These are phyloP conservation scores for Xiphophorus hellerii DNA, from an alignment of 2,113 vertebrate species.

Conservation along the genomic window DNA sequence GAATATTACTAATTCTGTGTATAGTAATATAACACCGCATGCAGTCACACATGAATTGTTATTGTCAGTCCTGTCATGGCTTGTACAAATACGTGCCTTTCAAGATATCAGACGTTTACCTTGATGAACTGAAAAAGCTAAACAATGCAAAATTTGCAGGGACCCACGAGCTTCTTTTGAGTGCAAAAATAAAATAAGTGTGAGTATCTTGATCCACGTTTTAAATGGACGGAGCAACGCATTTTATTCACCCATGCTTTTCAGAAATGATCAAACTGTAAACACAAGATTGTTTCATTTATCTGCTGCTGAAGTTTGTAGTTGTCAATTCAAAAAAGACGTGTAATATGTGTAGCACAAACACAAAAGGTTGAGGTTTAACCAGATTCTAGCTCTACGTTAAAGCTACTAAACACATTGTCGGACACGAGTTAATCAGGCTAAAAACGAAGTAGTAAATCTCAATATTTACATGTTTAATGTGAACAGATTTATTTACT, in stretches of 20 bases:
- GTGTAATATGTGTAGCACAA: too few species aligned
- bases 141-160: slow-evolving; percentile 6
- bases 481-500: background rate
- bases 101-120: slow-evolving; percentile 30
- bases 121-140: background rate
- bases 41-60: background rate
- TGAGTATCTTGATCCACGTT: background rate
- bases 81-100: slow-evolving; percentile 59
- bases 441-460: too few species aligned
- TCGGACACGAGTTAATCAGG: too few species aligned
- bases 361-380: too few species aligned
- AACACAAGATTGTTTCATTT: background rate
- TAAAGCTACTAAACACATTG: too few species aligned
- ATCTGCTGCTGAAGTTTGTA: background rate
- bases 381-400: too few species aligned
- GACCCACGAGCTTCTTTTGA: background rate
- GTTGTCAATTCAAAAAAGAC: background rate
- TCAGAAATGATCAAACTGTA: background rate
- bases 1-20: background rate
- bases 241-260: background rate
- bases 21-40: slow-evolving; percentile 25
- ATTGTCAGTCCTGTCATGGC: slow-evolving; percentile 50
- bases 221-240: background rate
- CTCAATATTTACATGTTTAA: background rate
- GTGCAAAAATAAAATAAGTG: background rate